A percentile compares a stretch with the other conserved stretches of the same genome.
Conservation (phyloP, 53 echinoderm and acorn worm species). For the Echinometra lucunter region DNA sequence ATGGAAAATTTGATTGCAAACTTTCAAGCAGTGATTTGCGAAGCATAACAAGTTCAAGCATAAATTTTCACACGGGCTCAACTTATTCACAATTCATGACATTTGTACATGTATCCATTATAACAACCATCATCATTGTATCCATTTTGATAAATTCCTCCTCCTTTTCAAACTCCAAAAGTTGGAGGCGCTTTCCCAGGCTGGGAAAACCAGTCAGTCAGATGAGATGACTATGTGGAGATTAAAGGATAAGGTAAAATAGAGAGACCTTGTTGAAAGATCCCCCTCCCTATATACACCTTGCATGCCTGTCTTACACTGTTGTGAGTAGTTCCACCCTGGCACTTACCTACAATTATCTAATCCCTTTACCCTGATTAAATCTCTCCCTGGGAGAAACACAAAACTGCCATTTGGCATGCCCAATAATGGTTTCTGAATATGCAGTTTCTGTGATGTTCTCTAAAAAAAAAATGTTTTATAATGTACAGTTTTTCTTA, state of each 20-base stretch:
- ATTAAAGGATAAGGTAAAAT: slow-evolving; percentile 65
- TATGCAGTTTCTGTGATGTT: background rate
- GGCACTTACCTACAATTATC: background rate
- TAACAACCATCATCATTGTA: slow-evolving; percentile 3
- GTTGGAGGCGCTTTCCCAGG: slow-evolving; percentile 65
- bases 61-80: too few species aligned
- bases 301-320: background rate
- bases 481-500: too few species aligned
- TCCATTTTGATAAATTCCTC: background rate
- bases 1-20: too few species aligned
- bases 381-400: background rate
- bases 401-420: background rate
- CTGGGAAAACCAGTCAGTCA: slow-evolving; percentile 48
- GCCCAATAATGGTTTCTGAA: background rate
- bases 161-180: background rate
- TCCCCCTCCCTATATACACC: background rate
- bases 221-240: slow-evolving; percentile 65
- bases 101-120: background rate
- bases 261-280: background rate
- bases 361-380: background rate
- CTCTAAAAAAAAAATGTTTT: too few species aligned
- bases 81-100: too few species aligned
- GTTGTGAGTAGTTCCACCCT: background rate
- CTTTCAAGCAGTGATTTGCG: too few species aligned
- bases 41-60: too few species aligned